A percentile compares a stretch with the other conserved stretches of the same genome.
Conservation (phyloP, 2,888 invertebrate genomes). For the Lasioglossum morio region DNA sequence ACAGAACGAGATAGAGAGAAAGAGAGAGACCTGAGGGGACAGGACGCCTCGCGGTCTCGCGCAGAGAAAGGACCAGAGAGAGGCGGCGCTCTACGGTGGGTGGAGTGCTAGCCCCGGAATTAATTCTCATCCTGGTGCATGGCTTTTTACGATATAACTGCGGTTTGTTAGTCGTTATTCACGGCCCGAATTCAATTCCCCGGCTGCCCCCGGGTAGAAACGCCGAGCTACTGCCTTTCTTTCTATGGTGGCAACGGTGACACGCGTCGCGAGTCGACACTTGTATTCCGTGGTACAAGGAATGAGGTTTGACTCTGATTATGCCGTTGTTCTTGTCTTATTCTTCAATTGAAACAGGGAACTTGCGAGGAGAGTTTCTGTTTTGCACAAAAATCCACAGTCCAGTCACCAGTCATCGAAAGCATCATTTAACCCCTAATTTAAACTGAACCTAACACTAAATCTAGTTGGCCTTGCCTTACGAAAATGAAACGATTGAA, state of each 20-base stretch:
- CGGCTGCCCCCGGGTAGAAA: conserved; percentile 54
- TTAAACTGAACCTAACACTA: background rate
- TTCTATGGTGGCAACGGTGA: conserved; percentile 24
- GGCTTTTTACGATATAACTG: conserved; percentile 84
- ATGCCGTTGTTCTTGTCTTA: background rate
- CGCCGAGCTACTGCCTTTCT: conserved; percentile 27
- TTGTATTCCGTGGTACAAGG: background rate
- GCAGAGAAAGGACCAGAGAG: conserved; percentile 46
- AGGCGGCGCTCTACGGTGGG: conserved; percentile 57
- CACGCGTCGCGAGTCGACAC: background rate
- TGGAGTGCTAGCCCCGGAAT: conserved; percentile 79
- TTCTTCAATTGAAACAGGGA: background rate
- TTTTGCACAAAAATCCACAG: background rate
- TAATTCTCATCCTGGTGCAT: conserved; percentile 83
- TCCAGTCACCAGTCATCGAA: too few relatives aligned
- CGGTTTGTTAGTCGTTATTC: conserved; percentile 84
- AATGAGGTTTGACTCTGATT: background rate
- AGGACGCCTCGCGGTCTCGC: conserved; percentile 16
- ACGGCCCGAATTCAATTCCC: conserved; percentile 81
- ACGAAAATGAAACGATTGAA: background rate
- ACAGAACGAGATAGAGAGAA: conserved; percentile 34
- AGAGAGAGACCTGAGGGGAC: conserved; percentile 48
- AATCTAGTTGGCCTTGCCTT: background rate
- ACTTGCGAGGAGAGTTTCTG: background rate
- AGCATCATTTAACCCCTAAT: background rate